Evolutionary conservation across 2,888 invertebrate species (phyloP).

Genomic region (Habroteleia sp.): DNA sequence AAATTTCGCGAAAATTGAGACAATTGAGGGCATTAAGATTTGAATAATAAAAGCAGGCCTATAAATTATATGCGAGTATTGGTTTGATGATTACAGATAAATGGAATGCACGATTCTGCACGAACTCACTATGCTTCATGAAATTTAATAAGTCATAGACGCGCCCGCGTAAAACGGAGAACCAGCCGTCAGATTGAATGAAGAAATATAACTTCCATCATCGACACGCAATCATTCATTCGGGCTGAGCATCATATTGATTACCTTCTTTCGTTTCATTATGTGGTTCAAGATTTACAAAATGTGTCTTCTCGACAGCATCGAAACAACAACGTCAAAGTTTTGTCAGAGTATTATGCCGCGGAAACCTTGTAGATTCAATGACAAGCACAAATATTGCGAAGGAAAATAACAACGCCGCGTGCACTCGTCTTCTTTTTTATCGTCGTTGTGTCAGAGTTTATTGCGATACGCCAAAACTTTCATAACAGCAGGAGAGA

Average conservation of each 20-base stretch:
- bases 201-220: slow-evolving; percentile 19
- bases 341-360: slow-evolving; percentile 28
- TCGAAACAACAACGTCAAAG: slow-evolving; percentile 49
- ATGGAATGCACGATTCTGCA: no score
- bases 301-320: slow-evolving; percentile 7
- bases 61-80: no score
- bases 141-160: slow-evolving; percentile 9
- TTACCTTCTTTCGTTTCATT: slow-evolving; percentile 39
- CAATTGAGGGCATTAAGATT: no score
- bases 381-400: slow-evolving; percentile 12
- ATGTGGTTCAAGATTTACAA: slow-evolving; percentile 1
- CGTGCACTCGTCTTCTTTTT: slow-evolving; percentile 23
- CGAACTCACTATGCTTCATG: not conserved
- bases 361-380: slow-evolving; percentile 30
- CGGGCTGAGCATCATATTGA: slow-evolving; percentile 12
- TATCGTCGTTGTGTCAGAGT: slow-evolving; percentile 40
- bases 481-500: slow-evolving; percentile 48
- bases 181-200: slow-evolving; percentile 6
- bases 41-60: no score
- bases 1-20: slow-evolving; percentile 25
- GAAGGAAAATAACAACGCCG: slow-evolving; percentile 56
- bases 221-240: slow-evolving; percentile 19
- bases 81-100: no score
- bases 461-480: slow-evolving; percentile 62
- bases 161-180: slow-evolving; percentile 13